Evolutionary conservation across 1,140 invertebrate genomes (phyloP).

Genomic region (Hycleus phaleratus): DNA sequence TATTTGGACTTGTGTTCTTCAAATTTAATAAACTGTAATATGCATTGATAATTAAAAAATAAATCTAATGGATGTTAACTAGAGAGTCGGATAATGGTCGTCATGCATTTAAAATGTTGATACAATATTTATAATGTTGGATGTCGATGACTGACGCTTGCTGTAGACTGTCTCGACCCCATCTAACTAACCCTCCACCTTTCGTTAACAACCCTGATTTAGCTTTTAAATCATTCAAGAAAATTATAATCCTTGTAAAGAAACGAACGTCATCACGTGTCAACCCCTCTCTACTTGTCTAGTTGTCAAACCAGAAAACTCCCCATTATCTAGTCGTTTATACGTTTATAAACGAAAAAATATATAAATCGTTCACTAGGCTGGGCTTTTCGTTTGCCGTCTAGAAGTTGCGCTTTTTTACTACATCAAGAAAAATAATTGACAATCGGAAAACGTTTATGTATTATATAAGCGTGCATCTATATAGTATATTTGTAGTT

Average conservation of each 20-base stretch:
- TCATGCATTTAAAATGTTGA: constrained; percentile 7
- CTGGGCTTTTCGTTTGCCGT: background rate
- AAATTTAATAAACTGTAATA: no score
- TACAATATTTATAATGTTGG: constrained; percentile 3
- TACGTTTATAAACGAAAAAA: constrained; percentile 2
- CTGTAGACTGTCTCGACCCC: background rate
- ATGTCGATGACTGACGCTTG: background rate
- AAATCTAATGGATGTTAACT: no score
- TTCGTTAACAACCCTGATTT: background rate
- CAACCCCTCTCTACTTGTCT: background rate
- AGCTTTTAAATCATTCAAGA: constrained; percentile 2
- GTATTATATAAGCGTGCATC: background rate
- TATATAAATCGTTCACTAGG: constrained; percentile 12
- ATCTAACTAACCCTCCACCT: background rate
- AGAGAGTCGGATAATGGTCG: background rate
- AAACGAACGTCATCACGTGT: constrained; percentile 10
- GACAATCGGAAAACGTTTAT: constrained; percentile 12
- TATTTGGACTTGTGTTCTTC: no score
- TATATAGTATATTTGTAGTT: background rate
- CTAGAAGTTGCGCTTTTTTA: constrained; percentile 1
- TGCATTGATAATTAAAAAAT: no score
- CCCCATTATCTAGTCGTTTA: background rate
- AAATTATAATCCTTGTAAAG: background rate
- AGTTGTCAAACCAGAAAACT: background rate
- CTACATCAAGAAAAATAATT: constrained; percentile 6